phyloP scores from a whole-genome alignment of 2,888 invertebrate genomes.

The Euzetes globulus region DNA sequence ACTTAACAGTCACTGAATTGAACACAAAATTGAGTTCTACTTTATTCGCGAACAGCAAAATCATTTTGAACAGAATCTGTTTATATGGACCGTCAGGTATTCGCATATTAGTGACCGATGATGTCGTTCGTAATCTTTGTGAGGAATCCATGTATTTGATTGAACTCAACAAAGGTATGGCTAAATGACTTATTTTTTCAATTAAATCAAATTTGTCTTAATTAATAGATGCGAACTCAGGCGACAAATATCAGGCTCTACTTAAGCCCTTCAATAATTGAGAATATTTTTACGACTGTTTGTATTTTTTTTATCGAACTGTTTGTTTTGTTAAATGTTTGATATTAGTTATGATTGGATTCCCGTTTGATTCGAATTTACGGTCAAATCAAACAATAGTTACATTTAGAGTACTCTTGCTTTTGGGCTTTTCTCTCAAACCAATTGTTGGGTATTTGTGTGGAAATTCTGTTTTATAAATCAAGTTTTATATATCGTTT shows the following conservation, averaged over 20 bases:
- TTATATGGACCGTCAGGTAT: constrained; percentile 76
- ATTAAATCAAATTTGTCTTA: no score
- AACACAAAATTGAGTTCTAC: constrained; percentile 58
- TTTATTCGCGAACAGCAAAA: constrained; percentile 45
- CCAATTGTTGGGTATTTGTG: neutral
- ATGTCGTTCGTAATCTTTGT: constrained; percentile 71
- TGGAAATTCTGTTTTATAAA: neutral
- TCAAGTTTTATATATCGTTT: neutral
- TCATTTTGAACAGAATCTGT: constrained; percentile 57
- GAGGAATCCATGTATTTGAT: constrained; percentile 66
- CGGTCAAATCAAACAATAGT: no score
- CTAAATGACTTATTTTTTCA: no score
- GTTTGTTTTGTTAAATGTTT: neutral
- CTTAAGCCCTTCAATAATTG: constrained; percentile 23
- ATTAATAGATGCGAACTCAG: no score
- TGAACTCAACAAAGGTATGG: constrained; percentile 53
- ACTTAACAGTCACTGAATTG: constrained; percentile 60
- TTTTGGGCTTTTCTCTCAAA: neutral
- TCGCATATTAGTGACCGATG: constrained; percentile 73
- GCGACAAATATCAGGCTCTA: constrained; percentile 16
- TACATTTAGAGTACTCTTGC: neutral
- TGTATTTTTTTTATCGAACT: neutral
- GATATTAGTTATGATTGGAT: no score
- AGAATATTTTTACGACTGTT: neutral
- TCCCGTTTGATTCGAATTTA: no score